Evolutionary conservation across 2,113 vertebrate genomes (phyloP), one percentile per base, ranked within the genome.

Genomic region (Ammodytes marinus): DNA sequence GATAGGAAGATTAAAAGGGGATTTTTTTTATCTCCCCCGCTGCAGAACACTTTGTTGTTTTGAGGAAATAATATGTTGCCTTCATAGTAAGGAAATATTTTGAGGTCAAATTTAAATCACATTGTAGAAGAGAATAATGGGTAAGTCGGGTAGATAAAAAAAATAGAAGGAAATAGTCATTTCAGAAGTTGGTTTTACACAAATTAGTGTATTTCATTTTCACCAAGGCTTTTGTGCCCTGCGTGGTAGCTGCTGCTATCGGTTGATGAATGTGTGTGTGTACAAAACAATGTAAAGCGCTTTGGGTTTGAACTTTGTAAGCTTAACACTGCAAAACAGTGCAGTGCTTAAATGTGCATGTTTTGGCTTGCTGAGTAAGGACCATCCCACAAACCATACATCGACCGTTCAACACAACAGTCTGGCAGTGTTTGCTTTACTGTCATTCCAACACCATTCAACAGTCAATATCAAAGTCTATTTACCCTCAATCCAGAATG

Each of bases 1-100:
- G 86, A 94, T 79, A 79, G 70, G 69, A 19, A 82, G 82, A 88
- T 78, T 76, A 86, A 74, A 61, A 55, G 35, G 15, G 13, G 59
- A 42, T 80, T 87, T 37, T 14, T 71, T 80, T 71, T 37, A 78
- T 74, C 42, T 47, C 39, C 11, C 2, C 19, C 12, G 9, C 35
- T 52, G 37, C 10, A n/a, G 3, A 39, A 19, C 15, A 53, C 8
- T 61, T 42, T 63, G 19, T 6, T 67, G 65, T 58, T 69, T 70
- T 59, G 5, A 71, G 68, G 11, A 77, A 5, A 42, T 27, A 27
- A 27, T 53, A 19, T 11, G 9, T 3, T 76, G 53, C n/a, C 66
- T 71, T 69, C 4, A 40, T n/a, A 52, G 45, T 11, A 40, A 35
- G 2, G 8, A 46, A 14, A 35, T 57, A 67, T 6, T 74, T 61